These are phyloP conservation scores for Propithecus deckenii DNA, from an alignment of 2,797 vertebrate genomes.

Conservation along the genomic window DNA sequence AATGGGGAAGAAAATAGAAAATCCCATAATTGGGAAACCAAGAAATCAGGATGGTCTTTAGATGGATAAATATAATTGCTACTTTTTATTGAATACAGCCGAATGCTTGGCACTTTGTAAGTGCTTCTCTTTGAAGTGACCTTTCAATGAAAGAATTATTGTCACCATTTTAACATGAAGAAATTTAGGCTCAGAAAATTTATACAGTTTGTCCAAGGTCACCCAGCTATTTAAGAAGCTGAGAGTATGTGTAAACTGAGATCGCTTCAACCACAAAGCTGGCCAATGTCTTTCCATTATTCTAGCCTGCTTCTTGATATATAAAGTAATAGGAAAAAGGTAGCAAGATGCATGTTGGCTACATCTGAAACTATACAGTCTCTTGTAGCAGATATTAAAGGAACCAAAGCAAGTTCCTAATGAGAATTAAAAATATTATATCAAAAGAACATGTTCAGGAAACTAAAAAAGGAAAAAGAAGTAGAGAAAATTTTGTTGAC, in stretches of 20 bases:
- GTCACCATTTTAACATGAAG: conserved; percentile 12
- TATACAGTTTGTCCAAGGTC: conserved; percentile 1
- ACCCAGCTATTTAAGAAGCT: not conserved
- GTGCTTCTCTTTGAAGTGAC: conserved; percentile 39
- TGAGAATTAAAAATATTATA: conserved; percentile 75
- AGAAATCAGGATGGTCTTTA: not conserved
- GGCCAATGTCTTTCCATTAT: not conserved
- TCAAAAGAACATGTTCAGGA: conserved; percentile 64
- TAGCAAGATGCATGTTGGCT: not conserved
- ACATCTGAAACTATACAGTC: conserved; percentile 30
- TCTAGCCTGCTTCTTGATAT: not conserved
- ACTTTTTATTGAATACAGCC: not conserved
- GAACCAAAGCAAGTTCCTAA: conserved; percentile 62
- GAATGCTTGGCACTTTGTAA: not conserved
- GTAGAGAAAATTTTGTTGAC: conserved; percentile 69
- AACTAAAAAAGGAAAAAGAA: conserved; percentile 67
- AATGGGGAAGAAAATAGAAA: conserved; percentile 13
- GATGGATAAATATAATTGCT: not conserved
- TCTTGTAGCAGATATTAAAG: conserved; percentile 59
- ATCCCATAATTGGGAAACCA: not conserved
- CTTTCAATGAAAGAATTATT: conserved; percentile 31
- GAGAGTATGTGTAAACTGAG: not conserved
- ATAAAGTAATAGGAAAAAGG: not conserved
- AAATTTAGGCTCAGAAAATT: conserved; percentile 25
- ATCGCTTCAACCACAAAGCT: not conserved